A percentile compares a stretch with the other conserved stretches of the same genome.
These are phyloP conservation scores for Drosophila bifasciata DNA, from an alignment of 1,140 invertebrate genomes.

Conservation along the genomic window DNA sequence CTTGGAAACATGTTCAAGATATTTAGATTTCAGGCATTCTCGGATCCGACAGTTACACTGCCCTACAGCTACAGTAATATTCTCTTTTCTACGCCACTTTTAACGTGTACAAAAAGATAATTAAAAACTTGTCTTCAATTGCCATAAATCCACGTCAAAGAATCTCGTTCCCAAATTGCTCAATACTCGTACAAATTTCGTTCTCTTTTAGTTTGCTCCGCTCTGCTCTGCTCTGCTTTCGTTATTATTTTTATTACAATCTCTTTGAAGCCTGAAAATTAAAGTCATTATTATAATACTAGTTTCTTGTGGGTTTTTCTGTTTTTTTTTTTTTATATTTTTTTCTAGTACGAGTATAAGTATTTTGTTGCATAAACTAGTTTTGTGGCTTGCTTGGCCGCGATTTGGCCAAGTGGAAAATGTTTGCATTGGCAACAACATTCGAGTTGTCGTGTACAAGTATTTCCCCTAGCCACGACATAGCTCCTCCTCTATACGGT, in stretches of 20 bases:
- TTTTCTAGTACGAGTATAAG: conserved; percentile 15
- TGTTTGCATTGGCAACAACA: conserved; percentile 49
- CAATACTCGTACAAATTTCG: conserved; percentile 52
- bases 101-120: conserved; percentile 59
- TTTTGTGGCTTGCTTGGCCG: conserved; percentile 51
- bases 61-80: conserved; percentile 14
- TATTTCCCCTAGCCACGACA: conserved; percentile 55
- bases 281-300: conserved; percentile 75
- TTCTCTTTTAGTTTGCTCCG: conserved; percentile 14
- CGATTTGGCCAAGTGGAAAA: conserved; percentile 71
- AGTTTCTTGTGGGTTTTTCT: conserved; percentile 46
- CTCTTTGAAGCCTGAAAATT: conserved; percentile 70
- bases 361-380: conserved; percentile 60
- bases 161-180: conserved; percentile 73
- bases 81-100: background rate
- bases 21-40: no score
- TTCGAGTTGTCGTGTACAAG: conserved; percentile 9
- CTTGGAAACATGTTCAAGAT: no score
- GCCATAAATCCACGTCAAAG: conserved; percentile 81
- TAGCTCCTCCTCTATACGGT: conserved; percentile 4
- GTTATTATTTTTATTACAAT: conserved; percentile 67
- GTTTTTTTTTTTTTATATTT: no score
- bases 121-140: conserved; percentile 83
- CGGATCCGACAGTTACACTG: no score
- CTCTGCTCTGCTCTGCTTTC: conserved; percentile 26